Base-by-base conservation (phyloP, 2,797 vertebrate species). In the Thalassophryne amazonica region DNA sequence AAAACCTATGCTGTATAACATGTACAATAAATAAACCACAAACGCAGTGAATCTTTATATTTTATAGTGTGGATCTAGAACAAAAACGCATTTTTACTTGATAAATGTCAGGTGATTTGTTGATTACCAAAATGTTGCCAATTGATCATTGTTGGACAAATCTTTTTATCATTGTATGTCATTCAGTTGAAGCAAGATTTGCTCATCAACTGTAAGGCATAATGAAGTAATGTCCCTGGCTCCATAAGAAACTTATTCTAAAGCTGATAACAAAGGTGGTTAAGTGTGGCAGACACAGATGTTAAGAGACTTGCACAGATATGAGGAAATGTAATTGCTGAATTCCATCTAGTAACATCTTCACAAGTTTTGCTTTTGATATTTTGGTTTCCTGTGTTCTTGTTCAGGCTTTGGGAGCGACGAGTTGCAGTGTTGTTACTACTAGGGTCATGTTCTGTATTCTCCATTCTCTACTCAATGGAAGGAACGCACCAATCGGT, bases 401-500 rank as follows among this genome's bases (percentile, higher is more conserved):
- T 41, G 12, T 51, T 55, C 76, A 99, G 96, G 63, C 89, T 99
- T 79, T 96, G 95, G 95, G 90, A 91, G 60, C 92, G 91, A 54
- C 90, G 94, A 76, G 91, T 88, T 60, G 30, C 81, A 41, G 91
- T 96, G 78, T 83, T 89, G 60, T 86, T 89, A 40, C 69, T 88
- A 81, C 63, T 94, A 76, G 81, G 95, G 76, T 83, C 90, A 40
- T 91, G 94, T 72, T 88, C 87, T 55, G 33, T 91, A 56, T 93
- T 98, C 74, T 91, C 91, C 71, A 36, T 92, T 63, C 82, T 86
- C 54, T 99, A 99, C 88, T 97, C 92, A 75, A 86, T 93, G 55
- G 95, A 99, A 79, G 97, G 97, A 86, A 43, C 83, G 10, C 97
- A 99, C 88, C 97, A 99, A 78, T 89, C 92, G 88, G 97, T 99